Evolutionary conservation across 2,113 vertebrate genomes (phyloP).

Genomic region (Spermophilus dauricus): DNA sequence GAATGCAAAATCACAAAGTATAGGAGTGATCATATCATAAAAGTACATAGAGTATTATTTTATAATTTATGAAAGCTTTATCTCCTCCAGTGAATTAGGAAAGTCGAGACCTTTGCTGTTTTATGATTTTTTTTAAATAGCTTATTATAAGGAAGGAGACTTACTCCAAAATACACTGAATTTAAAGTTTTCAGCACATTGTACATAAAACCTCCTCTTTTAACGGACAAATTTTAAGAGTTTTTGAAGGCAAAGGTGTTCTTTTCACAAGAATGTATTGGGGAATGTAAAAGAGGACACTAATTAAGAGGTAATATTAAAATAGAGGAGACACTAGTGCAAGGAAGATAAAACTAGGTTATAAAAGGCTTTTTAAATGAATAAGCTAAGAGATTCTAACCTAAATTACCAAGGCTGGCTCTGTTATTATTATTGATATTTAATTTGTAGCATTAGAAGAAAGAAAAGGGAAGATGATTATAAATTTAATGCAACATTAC

Average conservation of each 20-base stretch:
- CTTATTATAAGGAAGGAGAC: background rate
- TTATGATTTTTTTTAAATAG: conserved; percentile 26
- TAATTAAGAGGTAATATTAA: conserved; percentile 74
- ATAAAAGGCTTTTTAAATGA: conserved; percentile 60
- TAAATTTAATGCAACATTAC: background rate
- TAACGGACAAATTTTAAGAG: background rate
- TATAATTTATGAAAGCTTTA: background rate
- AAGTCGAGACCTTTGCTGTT: background rate
- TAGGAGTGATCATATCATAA: background rate
- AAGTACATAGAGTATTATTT: background rate
- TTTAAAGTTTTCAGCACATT: conserved; percentile 11
- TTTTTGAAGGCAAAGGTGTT: background rate
- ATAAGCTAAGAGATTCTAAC: conserved; percentile 21
- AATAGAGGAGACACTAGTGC: conserved; percentile 70
- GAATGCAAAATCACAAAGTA: conserved; percentile 2
- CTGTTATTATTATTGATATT: conserved; percentile 23
- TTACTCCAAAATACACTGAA: conserved; percentile 37
- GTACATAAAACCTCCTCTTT: background rate
- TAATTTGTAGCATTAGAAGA: conserved; percentile 35
- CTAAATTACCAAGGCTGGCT: conserved; percentile 50
- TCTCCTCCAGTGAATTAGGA: background rate
- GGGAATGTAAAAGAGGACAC: conserved; percentile 52
- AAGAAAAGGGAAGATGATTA: background rate
- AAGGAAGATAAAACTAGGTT: conserved; percentile 64
- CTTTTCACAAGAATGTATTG: conserved; percentile 42